These are phyloP conservation scores for Oscheius sp. DNA, from an alignment of 2,888 invertebrate genomes.

Conservation along the genomic window DNA sequence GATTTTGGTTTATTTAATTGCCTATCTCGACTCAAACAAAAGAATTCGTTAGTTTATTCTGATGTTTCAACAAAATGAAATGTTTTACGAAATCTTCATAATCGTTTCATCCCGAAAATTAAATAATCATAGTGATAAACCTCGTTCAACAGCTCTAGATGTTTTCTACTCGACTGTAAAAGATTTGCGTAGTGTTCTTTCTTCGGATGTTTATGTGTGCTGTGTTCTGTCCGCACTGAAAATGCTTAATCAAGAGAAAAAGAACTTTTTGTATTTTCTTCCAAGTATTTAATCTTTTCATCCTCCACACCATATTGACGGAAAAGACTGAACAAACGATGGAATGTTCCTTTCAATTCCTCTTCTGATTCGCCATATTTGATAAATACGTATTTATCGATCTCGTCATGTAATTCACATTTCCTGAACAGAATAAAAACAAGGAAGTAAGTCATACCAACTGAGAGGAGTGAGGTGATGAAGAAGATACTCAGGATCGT, in stretches of 20 bases:
- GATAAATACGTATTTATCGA: background rate
- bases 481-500: background rate
- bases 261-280: too few species aligned
- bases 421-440: conserved; percentile 1
- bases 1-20: too few species aligned
- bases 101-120: too few species aligned
- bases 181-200: background rate
- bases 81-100: too few species aligned
- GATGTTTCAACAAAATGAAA: too few species aligned
- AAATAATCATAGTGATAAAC: background rate
- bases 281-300: background rate
- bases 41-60: too few species aligned
- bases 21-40: too few species aligned
- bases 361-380: background rate
- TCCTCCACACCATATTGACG: background rate
- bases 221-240: background rate
- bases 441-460: background rate
- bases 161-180: background rate
- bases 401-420: background rate
- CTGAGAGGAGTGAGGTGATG: background rate
- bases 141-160: background rate
- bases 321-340: background rate
- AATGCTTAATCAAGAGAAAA: background rate
- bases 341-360: background rate
- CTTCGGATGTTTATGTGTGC: background rate